Evolutionary conservation across 1,140 invertebrate species (phyloP), one percentile per base, ranked within the genome.

Genomic region (Saccostrea cuccullata): DNA sequence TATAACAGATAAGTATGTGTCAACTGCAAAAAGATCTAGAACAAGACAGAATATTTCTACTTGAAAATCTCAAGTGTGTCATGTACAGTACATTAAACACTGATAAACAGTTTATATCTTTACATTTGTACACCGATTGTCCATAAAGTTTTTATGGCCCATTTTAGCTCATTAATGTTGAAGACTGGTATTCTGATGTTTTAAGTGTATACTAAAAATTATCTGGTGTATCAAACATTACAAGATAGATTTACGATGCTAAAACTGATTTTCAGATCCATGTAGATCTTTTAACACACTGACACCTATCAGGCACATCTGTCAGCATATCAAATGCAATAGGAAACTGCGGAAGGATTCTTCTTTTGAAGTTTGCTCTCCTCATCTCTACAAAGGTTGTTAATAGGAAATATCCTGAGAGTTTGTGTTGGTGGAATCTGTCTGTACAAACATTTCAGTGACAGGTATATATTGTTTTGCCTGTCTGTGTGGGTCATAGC

Each of bases 61-160:
- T 30, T 77, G 70, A 77, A n/a, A 26, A 77, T 15, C 70, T 30
- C 70, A 77, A 30, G 26, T 77, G 70, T 77, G 30, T 77, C 23
- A 77, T 77, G 23, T 73, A 23, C 47, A 9, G 47, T 47, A 47
- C 47, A 47, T 47, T 47, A 47, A 47, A 9, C 9, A 47, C 47
- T 47, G 6, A 47, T 73, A 26, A 13, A 73, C 26, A 13, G 67
- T 73, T 30, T 13, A 73, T 77, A 15, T 15, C 23, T 23, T 47
- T 6, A 12, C 30, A 15, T 26, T 30, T 77, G 26, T 77, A 77
- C 70, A 77, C 26, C 11, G 12, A 36, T 77, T 77, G 70, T 77
- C 70, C 23, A 17, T 36, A 30, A 77, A 12, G 26, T 30, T 13
- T 77, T 30, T 64, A 64, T 47, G 47, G 47, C 47, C 5, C 47